Percentiles rank a stretch among this genome's conserved stretches.
Evolutionary conservation across 1,140 invertebrate genomes (phyloP).

Genomic region (Lucilia cuprina): DNA sequence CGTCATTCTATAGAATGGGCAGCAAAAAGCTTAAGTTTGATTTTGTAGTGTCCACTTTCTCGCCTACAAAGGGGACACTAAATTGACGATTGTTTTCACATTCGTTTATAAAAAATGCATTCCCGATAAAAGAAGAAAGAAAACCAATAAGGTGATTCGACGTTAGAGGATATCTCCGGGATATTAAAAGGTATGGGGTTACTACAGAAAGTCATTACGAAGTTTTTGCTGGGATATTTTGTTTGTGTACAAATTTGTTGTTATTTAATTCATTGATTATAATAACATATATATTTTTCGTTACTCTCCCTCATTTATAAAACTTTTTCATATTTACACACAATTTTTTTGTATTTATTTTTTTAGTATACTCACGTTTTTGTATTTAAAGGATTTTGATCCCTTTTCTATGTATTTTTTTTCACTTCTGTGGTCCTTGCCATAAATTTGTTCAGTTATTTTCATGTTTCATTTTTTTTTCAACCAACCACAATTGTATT

Average conservation of each 20-base stretch:
- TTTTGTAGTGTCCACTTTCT: too few species aligned
- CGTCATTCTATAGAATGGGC: too few species aligned
- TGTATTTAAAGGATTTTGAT: constrained; percentile 19
- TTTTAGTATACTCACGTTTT: constrained; percentile 27
- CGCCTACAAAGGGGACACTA: too few species aligned
- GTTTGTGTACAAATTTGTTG: background rate
- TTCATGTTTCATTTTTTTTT: background rate
- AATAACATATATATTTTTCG: background rate
- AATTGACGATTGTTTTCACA: too few species aligned
- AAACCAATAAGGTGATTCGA: too few species aligned
- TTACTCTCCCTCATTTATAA: background rate
- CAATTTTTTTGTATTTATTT: background rate
- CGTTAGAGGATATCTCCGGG: too few species aligned
- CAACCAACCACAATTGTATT: background rate
- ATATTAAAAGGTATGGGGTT: too few species aligned
- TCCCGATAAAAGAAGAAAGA: too few species aligned
- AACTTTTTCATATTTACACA: background rate
- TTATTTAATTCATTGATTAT: constrained; percentile 21
- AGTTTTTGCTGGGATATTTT: background rate
- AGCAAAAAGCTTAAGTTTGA: too few species aligned
- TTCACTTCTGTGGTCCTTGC: background rate
- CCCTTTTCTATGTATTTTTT: background rate
- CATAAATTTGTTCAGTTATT: background rate
- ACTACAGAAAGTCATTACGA: too few species aligned
- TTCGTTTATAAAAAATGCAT: too few species aligned